Conservation (phyloP, 2,113 vertebrate genomes). For the Neodontobutis hainanensis region DNA sequence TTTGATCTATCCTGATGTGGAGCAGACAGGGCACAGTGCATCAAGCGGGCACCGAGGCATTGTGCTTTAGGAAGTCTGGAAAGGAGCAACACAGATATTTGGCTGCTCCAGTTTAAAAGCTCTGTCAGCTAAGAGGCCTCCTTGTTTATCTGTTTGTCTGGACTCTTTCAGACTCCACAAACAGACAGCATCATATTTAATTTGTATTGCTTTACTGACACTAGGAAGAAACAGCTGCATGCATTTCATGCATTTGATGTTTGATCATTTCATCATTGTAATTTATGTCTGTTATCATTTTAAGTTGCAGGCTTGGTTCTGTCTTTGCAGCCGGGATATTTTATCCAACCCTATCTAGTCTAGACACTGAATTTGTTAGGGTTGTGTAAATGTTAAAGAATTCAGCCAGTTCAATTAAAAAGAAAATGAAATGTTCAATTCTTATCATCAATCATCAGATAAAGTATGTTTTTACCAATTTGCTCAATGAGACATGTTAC, state of each 20-base stretch:
- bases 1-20: constrained; percentile 28
- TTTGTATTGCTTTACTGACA: constrained; percentile 24
- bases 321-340: neutral
- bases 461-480: too few relatives aligned
- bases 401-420: too few relatives aligned
- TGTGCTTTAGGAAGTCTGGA: constrained; percentile 8
- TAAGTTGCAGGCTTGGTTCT: constrained; percentile 12
- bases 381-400: too few relatives aligned
- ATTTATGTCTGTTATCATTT: neutral
- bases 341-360: neutral
- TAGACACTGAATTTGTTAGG: neutral
- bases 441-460: neutral
- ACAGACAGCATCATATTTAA: constrained; percentile 45
- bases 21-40: constrained; percentile 22
- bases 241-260: neutral
- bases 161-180: constrained; percentile 1
- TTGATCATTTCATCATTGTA: constrained; percentile 8
- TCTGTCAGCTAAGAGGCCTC: constrained; percentile 10
- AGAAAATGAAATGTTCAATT: neutral
- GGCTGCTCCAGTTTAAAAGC: neutral
- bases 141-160: constrained; percentile 29
- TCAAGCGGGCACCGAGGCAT: constrained; percentile 7
- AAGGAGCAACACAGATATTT: constrained; percentile 6
- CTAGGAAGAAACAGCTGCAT: constrained; percentile 31
- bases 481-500: neutral